Base-by-base conservation (phyloP, 2,113 vertebrate species). In the Zosterops borbonicus region DNA sequence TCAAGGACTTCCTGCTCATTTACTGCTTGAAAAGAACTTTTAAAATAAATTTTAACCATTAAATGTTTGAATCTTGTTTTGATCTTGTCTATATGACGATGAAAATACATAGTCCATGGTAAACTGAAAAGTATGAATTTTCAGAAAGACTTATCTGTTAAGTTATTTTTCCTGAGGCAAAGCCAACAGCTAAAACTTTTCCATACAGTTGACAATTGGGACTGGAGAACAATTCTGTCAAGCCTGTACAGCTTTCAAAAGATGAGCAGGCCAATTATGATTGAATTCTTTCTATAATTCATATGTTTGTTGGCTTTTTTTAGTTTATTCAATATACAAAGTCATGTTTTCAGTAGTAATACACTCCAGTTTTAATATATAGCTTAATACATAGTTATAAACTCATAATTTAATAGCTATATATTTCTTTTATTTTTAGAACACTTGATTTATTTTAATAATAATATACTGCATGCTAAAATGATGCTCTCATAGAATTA, bases 111-210 rank as follows among this genome's bases (percentile, higher is more conserved):
- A 90, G 85, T 70, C 75, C 33, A 7, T 79, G n/a, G 83, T 94
- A 96, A 97, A 97, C 80, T 92, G 92, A 87, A 96, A 97, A 93
- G 76, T 90, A 89, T 70, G 68, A 87, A 86, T 96, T 97, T 97
- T 97, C 92, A 95, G 95, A 81, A 24, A 80, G 65, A 59, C 58
- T 95, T 96, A 90, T 12, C 75, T 75, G 73, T 84, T 87, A 78
- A 96, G 94, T 55, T 92, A 93, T 97, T 98, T 97, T 96, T 97
- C 97, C 94, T 42, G 70, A 97, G 96, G 94, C 92, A 92, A 96
- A 97, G 95, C 95, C 91, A 97, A 95, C 71, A 96, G 96, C 97
- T 96, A 95, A 89, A 89, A 64, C 25, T 94, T 85, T 88, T 67
- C 77, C 37, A 50, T 75, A 62, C 6, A 59, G 21, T 71, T 19